These are phyloP conservation scores for Alviniconcha strummeri DNA, from an alignment of 2,888 invertebrate species.

Conservation along the genomic window DNA sequence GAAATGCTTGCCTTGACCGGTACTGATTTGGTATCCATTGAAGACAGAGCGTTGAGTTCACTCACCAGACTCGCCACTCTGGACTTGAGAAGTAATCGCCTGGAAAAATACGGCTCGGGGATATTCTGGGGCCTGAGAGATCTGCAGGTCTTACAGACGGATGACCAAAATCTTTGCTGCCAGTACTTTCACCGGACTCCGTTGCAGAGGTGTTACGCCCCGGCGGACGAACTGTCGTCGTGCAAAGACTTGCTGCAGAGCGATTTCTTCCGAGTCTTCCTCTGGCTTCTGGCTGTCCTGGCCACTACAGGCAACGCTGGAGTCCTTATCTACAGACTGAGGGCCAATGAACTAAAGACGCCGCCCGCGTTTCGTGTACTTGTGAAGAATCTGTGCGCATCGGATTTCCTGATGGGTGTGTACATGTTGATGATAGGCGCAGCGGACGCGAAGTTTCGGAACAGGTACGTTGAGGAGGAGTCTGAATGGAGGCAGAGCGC, in stretches of 20 bases:
- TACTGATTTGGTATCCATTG: not conserved
- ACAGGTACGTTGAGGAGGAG: conserved; percentile 18
- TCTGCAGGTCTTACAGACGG: conserved; percentile 13
- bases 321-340: too few relatives aligned
- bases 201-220: conserved; percentile 26
- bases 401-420: conserved; percentile 70
- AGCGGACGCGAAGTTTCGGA: conserved; percentile 31
- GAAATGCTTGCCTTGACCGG: not conserved
- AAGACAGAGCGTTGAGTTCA: conserved; percentile 1
- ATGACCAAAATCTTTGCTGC: conserved; percentile 32
- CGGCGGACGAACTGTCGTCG: conserved; percentile 31
- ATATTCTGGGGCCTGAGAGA: too few relatives aligned
- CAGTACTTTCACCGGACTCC: conserved; percentile 16
- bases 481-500: conserved; percentile 30
- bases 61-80: conserved; percentile 9
- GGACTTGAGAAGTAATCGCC: conserved; percentile 4
- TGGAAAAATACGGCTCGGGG: too few relatives aligned
- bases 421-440: conserved; percentile 35
- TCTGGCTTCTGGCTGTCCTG: conserved; percentile 33
- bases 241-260: conserved; percentile 32
- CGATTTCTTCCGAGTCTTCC: conserved; percentile 12
- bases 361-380: conserved; percentile 9
- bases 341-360: too few relatives aligned
- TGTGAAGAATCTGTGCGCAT: not conserved
- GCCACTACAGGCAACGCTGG: not conserved